Base-by-base conservation (phyloP, 2,113 vertebrate species). In the Apistogramma diplotaenia region DNA sequence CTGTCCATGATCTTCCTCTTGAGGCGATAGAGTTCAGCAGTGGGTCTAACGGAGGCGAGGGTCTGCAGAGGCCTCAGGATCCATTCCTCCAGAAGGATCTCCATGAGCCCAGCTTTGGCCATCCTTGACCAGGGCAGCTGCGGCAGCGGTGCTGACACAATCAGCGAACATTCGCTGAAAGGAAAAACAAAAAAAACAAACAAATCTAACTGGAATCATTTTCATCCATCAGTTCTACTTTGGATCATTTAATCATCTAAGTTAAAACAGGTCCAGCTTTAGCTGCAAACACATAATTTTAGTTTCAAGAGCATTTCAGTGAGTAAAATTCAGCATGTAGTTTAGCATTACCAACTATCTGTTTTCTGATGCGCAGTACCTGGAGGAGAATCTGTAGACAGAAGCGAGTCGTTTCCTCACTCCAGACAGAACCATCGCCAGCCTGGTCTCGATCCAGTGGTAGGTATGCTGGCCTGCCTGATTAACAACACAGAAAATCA, bases 71-170 rank as follows among this genome's bases (percentile, higher is more conserved):
- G 95, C 83, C 85, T 91, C 82, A 97, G 87, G 3, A 97, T 79
- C 91, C 95, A 96, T 79, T 97, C 96, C 83, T 96, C 97, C 83
- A 97, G 92, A 33, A 97, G 87, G 59, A 94, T 88, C 86, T 94
- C 92, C 13, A 94, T 90, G 67, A 96, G 58, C 11, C 87, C 92
- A 9, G 93, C 89, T 76, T 94, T 70, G 3, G 91, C 78, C 51
- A 92, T 61, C 59, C 90, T 82, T 13, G 79, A 16, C 19, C 86
- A 89, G 58, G 88, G 85, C 6, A 65, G 79, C 3, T 91, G 81
- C 6, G 94, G 90, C n/a, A 96, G 77, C 0, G 94, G 95, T 87
- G 97, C 70, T 0, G 88, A 82, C 78, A 95, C 81, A 0, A 89
- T 93, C 83, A 96, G 89, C 0, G 92, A 95, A 71, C 92, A 91